Evolutionary conservation across 2,113 vertebrate species (phyloP).

Genomic region (Burhinus bistriatus): DNA sequence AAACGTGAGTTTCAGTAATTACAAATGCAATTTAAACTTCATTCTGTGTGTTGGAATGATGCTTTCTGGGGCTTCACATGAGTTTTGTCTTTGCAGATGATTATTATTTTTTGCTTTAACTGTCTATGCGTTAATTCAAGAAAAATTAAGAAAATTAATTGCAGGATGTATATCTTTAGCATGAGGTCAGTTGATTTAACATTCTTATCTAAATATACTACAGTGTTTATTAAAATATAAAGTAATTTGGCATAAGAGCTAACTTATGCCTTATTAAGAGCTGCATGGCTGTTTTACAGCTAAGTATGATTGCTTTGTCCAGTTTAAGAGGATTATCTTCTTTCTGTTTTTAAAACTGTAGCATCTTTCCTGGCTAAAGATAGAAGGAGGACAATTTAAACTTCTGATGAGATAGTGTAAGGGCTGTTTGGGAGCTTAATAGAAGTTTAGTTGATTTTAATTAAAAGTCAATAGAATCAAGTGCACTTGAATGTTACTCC

Average conservation of each 20-base stretch:
- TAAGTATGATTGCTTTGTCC: not conserved
- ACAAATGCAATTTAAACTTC: not conserved
- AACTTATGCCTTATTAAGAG: not conserved
- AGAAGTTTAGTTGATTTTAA: not conserved
- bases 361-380: not conserved
- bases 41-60: not conserved
- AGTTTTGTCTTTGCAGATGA: not conserved
- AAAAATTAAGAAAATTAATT: not conserved
- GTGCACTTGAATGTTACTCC: not conserved
- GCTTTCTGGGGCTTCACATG: not conserved
- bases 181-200: not conserved
- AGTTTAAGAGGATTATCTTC: slow-evolving; percentile 25
- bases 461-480: not conserved
- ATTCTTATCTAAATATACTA: not conserved
- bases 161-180: not conserved
- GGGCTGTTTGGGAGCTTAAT: not conserved
- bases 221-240: slow-evolving; percentile 1
- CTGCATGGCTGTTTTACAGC: not conserved
- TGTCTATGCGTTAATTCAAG: not conserved
- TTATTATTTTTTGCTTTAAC: not conserved
- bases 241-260: not conserved
- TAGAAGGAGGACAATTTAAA: not conserved
- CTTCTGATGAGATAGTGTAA: not conserved
- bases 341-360: slow-evolving; percentile 1
- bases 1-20: not conserved